Evolutionary conservation across 2,797 vertebrate genomes (phyloP).

Genomic region (Pygocentrus nattereri): DNA sequence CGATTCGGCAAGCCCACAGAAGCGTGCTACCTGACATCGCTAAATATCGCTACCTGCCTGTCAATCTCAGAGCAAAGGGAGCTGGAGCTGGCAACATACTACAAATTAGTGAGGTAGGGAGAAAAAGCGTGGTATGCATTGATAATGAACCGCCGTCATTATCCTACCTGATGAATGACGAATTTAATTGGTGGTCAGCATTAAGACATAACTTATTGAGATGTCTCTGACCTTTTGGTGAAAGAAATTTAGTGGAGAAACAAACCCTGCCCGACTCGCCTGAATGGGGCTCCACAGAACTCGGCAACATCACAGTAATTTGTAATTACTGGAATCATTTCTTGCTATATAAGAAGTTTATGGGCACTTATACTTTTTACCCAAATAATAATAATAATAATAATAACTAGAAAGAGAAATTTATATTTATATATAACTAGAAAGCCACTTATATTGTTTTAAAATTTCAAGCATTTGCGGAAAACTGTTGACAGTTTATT

Average conservation of each 20-base stretch:
- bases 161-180: background rate
- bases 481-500: too few species aligned
- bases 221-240: slow-evolving; percentile 1
- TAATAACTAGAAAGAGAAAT: too few species aligned
- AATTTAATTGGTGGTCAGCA: slow-evolving; percentile 2
- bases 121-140: background rate
- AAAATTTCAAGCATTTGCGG: too few species aligned
- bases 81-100: too few species aligned
- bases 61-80: background rate
- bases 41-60: slow-evolving; percentile 30
- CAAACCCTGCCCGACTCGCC: background rate
- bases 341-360: too few species aligned
- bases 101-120: background rate
- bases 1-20: slow-evolving; percentile 8
- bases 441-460: too few species aligned
- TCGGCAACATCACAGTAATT: background rate
- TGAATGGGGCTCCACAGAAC: background rate
- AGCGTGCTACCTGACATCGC: slow-evolving; percentile 9
- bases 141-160: background rate
- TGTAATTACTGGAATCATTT: too few species aligned
- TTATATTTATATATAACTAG: too few species aligned
- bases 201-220: background rate
- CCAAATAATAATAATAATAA: too few species aligned
- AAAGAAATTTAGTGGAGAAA: background rate
- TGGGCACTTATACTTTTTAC: too few species aligned